Conservation (phyloP, 53 echinoderm and acorn worm species). For the Pentamera pediparva region DNA sequence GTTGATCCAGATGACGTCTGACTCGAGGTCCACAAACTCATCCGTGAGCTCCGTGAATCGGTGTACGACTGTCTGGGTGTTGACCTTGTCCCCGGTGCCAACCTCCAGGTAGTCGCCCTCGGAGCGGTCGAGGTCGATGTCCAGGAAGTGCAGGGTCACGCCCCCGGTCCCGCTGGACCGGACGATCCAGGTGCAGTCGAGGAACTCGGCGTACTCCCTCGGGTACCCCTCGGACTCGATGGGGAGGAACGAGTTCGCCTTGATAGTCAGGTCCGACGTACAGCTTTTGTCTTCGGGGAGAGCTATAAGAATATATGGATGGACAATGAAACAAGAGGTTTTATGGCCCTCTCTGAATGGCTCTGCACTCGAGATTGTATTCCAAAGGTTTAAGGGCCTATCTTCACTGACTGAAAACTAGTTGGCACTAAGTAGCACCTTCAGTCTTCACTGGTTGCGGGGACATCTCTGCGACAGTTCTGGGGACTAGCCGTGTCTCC, state of each 20-base stretch:
- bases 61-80: neutral
- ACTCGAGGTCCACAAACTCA: neutral
- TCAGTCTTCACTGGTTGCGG: too few species aligned
- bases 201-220: slow-evolving; percentile 55
- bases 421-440: too few species aligned
- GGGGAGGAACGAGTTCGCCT: slow-evolving; percentile 17
- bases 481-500: too few species aligned
- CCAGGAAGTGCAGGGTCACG: slow-evolving; percentile 19
- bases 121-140: slow-evolving; percentile 20
- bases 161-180: neutral
- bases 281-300: slow-evolving; percentile 30
- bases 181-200: slow-evolving; percentile 52
- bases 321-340: too few species aligned
- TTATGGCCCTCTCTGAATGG: too few species aligned
- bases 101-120: slow-evolving; percentile 20
- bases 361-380: too few species aligned
- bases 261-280: neutral
- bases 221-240: slow-evolving; percentile 61
- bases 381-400: too few species aligned
- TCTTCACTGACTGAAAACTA: too few species aligned
- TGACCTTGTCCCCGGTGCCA: neutral
- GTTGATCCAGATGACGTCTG: slow-evolving; percentile 34
- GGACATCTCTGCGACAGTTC: too few species aligned
- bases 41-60: slow-evolving; percentile 3
- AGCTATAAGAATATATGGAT: neutral